Evolutionary conservation across 1,140 invertebrate genomes (phyloP).

Genomic region (Phenacoccus solenopsis): DNA sequence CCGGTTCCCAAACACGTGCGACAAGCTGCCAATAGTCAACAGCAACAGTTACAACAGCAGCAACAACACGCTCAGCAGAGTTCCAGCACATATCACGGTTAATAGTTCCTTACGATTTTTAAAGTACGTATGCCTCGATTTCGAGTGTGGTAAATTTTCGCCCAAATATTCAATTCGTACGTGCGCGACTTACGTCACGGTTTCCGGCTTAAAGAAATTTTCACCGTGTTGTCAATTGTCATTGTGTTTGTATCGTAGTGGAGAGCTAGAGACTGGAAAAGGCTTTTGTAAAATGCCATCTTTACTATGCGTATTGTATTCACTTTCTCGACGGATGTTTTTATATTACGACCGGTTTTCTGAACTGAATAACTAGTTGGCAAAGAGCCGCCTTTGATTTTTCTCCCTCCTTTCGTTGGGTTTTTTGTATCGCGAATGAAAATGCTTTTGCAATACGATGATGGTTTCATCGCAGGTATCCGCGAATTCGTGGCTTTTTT

Average conservation of each 20-base stretch:
- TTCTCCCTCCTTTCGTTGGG: not conserved
- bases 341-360: not conserved
- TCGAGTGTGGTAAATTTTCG: too few species aligned
- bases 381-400: not conserved
- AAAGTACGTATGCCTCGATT: not conserved
- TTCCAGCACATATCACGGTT: conserved; percentile 16
- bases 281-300: not conserved
- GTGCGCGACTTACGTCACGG: too few species aligned
- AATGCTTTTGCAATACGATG: not conserved
- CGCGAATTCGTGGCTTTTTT: too few species aligned
- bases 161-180: too few species aligned
- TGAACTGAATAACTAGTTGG: not conserved
- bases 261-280: not conserved
- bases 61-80: conserved; percentile 40
- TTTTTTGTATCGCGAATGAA: not conserved
- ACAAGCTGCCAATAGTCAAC: conserved; percentile 42
- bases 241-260: too few species aligned
- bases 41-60: conserved; percentile 39
- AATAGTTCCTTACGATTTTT: conserved; percentile 6
- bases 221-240: too few species aligned
- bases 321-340: not conserved
- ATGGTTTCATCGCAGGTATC: too few species aligned
- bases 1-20: conserved; percentile 74
- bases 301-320: not conserved
- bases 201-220: too few species aligned